A percentile compares a stretch with the other conserved stretches of the same genome.
phyloP scores from a whole-genome alignment of 2,888 invertebrate genomes.

The Brachylomia viminalis region DNA sequence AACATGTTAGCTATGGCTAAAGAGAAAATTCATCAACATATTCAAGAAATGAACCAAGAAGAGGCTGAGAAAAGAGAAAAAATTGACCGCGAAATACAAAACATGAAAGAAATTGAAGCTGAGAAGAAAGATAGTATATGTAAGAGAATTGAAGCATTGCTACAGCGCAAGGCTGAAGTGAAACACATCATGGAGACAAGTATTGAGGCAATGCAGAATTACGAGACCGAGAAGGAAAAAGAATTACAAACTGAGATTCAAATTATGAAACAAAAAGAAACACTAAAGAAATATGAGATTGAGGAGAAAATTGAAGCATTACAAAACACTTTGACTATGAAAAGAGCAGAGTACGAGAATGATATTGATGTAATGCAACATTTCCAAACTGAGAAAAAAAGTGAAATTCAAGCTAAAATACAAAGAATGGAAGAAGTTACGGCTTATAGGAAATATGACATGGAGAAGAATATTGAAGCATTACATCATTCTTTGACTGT shows the following conservation, averaged over 20 bases:
- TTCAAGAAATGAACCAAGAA: not conserved
- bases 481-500: not conserved
- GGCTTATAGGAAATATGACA: not conserved
- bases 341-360: not conserved
- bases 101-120: not conserved
- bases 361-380: not conserved
- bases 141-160: not conserved
- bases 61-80: not conserved
- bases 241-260: not conserved
- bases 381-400: not conserved
- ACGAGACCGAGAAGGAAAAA: not conserved
- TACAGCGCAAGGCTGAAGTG: not conserved
- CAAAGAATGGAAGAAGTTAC: not conserved
- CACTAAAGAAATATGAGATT: not conserved
- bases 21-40: not conserved
- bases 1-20: not conserved
- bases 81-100: not conserved
- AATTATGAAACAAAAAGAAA: not conserved
- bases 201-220: not conserved
- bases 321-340: not conserved
- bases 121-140: not conserved
- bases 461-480: conserved; percentile 3
- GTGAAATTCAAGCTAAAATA: not conserved
- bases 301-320: conserved; percentile 2
- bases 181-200: not conserved